These are phyloP conservation scores for Cynaeus angustus DNA, from an alignment of 2,888 invertebrate genomes.

Conservation along the genomic window DNA sequence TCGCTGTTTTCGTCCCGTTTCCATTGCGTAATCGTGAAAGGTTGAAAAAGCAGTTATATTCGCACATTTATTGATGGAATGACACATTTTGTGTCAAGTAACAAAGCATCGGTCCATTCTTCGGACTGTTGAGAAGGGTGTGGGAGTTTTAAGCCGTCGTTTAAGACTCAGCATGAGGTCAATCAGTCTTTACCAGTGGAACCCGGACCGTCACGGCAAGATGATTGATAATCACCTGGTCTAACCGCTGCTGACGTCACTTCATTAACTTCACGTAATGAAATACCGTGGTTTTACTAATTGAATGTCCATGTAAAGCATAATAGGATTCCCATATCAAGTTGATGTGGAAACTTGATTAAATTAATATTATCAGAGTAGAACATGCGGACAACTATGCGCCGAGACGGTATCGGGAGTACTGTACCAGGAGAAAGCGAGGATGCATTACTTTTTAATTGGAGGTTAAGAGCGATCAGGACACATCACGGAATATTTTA, in stretches of 20 bases:
- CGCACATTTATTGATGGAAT: conserved; percentile 1
- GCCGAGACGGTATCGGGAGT: conserved; percentile 30
- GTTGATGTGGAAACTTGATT: conserved; percentile 65
- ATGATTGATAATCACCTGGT: conserved; percentile 71
- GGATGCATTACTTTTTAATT: conserved; percentile 44
- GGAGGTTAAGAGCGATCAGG: conserved; percentile 14
- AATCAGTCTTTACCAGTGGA: conserved; percentile 42
- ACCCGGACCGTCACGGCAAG: conserved; percentile 58
- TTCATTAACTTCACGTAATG: conserved; percentile 71
- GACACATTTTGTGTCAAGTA: conserved; percentile 1
- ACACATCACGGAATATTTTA: too few relatives aligned
- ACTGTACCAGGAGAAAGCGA: conserved; percentile 2
- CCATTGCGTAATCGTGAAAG: not conserved
- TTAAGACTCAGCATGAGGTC: conserved; percentile 44
- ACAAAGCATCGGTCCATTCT: conserved; percentile 36
- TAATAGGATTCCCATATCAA: conserved; percentile 70
- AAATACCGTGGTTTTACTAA: conserved; percentile 72
- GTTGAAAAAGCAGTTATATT: not conserved
- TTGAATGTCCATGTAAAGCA: conserved; percentile 71
- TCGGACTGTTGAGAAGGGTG: conserved; percentile 32
- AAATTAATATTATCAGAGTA: conserved; percentile 62
- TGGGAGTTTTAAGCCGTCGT: conserved; percentile 45
- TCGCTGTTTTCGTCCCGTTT: not conserved
- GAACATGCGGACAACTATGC: conserved; percentile 46
- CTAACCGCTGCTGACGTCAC: conserved; percentile 69